A percentile compares a stretch with the other conserved stretches of the same genome.
phyloP scores from a whole-genome alignment of 1,140 invertebrate species.

The Sinonovacula constricta region DNA sequence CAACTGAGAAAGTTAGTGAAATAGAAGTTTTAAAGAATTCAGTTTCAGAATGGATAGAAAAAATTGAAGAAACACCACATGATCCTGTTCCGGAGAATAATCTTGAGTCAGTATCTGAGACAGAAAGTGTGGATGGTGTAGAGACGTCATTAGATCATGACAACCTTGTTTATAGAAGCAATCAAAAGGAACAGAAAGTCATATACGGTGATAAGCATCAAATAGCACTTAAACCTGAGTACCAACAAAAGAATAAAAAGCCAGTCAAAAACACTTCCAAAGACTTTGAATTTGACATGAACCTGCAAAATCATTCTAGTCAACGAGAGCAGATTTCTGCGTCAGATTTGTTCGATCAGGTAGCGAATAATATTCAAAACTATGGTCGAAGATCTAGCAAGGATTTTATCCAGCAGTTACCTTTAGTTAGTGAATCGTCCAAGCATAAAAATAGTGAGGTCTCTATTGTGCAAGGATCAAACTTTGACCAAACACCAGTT shows the following conservation, averaged over 20 bases:
- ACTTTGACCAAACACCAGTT: conserved; percentile 10
- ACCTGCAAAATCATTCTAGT: neutral
- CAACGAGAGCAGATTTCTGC: neutral
- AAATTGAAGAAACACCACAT: conserved; percentile 31
- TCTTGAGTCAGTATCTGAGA: conserved; percentile 14
- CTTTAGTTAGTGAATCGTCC: conserved; percentile 11
- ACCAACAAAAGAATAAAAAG: conserved; percentile 31
- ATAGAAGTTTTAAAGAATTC: conserved; percentile 48
- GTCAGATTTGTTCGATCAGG: conserved; percentile 41
- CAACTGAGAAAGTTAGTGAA: conserved; percentile 46
- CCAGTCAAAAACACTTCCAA: too few species aligned
- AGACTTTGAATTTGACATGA: too few species aligned
- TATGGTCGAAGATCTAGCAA: conserved; percentile 25
- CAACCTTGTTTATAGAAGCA: neutral
- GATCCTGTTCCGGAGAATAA: conserved; percentile 23
- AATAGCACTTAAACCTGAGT: conserved; percentile 44
- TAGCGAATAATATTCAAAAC: conserved; percentile 36
- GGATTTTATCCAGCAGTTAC: conserved; percentile 33
- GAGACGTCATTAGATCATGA: neutral
- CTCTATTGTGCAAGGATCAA: too few species aligned
- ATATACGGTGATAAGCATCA: conserved; percentile 31
- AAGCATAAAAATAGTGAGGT: too few species aligned
- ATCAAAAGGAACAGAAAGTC: neutral
- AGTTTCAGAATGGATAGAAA: conserved; percentile 47
- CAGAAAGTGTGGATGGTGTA: neutral